A percentile compares a stretch with the other conserved stretches of the same genome.
Evolutionary conservation across 37 sponge, comb jelly and placozoan genomes (phyloP).

Genomic region (Tethya wilhelma): DNA sequence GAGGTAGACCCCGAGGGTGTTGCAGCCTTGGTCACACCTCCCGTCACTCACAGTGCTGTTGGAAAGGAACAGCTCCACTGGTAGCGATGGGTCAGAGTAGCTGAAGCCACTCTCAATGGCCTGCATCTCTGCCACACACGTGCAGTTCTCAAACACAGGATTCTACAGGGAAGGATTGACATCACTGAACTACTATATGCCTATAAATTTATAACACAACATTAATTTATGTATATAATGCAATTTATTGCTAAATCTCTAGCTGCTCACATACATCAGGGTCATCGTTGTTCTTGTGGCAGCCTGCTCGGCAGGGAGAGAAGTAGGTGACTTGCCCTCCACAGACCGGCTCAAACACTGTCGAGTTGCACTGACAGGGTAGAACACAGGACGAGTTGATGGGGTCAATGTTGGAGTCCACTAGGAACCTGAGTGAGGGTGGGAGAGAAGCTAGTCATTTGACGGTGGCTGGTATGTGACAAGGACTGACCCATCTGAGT

Average conservation of each 20-base stretch:
- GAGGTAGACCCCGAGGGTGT: conserved; percentile 17
- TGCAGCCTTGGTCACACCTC: conserved; percentile 37
- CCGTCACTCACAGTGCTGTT: conserved; percentile 57
- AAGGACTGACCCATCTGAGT: conserved; percentile 39
- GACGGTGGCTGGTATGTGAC: background rate
- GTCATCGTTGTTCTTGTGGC: conserved; percentile 8
- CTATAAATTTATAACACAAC: too few relatives aligned
- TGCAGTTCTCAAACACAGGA: conserved; percentile 43
- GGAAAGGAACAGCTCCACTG: too few relatives aligned
- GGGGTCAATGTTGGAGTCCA: too few relatives aligned
- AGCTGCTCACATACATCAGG: background rate
- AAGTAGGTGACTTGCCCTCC: conserved; percentile 57
- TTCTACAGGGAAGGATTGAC: too few relatives aligned
- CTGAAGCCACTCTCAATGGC: background rate
- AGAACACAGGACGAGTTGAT: too few relatives aligned
- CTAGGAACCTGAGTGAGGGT: too few relatives aligned
- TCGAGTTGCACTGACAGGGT: conserved; percentile 53
- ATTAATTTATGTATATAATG: too few relatives aligned
- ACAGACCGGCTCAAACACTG: conserved; percentile 71
- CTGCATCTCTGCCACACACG: conserved; percentile 14
- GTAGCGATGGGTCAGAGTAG: background rate
- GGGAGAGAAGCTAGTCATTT: too few relatives aligned
- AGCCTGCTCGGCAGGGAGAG: conserved; percentile 54
- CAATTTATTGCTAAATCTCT: too few relatives aligned
- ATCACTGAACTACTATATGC: too few relatives aligned